phyloP scores from a whole-genome alignment of 30 jellyfish, hydroid and myxozoan species.

The Morbakka virulenta region DNA sequence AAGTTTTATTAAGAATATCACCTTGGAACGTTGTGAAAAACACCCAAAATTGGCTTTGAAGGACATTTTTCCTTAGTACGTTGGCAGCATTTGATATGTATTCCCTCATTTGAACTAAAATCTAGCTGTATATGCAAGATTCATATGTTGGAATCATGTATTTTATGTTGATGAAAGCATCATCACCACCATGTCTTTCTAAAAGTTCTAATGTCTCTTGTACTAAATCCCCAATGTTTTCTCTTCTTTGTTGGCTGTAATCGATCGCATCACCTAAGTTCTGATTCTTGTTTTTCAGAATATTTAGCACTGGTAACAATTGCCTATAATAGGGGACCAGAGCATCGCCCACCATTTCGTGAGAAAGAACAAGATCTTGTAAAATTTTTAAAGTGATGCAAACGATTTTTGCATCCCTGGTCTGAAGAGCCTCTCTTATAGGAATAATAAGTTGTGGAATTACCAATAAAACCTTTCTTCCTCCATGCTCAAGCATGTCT shows the following conservation, averaged over 20 bases:
- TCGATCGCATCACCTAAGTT: slow-evolving; percentile 92
- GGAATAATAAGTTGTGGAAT: slow-evolving; percentile 95
- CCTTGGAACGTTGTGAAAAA: no score
- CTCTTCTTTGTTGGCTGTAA: slow-evolving; percentile 92
- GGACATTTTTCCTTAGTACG: no score
- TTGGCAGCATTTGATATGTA: no score
- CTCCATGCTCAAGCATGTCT: slow-evolving; percentile 97
- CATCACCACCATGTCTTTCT: slow-evolving; percentile 95
- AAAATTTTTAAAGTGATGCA: slow-evolving; percentile 83
- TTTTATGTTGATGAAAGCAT: slow-evolving; percentile 93
- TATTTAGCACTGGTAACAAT: slow-evolving; percentile 77
- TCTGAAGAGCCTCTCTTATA: slow-evolving; percentile 86
- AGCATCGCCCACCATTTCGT: slow-evolving; percentile 90
- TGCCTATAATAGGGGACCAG: slow-evolving; percentile 96
- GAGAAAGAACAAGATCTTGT: slow-evolving; percentile 82
- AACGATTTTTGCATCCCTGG: slow-evolving; percentile 74
- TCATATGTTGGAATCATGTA: slow-evolving; percentile 96
- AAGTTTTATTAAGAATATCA: no score
- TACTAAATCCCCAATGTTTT: slow-evolving; percentile 88
- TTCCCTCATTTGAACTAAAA: no score
- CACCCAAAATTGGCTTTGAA: no score
- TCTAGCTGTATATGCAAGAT: slow-evolving; percentile 79
- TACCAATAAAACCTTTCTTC: slow-evolving; percentile 75
- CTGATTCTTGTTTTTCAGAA: slow-evolving; percentile 73
- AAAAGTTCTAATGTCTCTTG: slow-evolving; percentile 86